phyloP scores from a whole-genome alignment of 1,140 invertebrate species.

The Belonocnema kinseyi region DNA sequence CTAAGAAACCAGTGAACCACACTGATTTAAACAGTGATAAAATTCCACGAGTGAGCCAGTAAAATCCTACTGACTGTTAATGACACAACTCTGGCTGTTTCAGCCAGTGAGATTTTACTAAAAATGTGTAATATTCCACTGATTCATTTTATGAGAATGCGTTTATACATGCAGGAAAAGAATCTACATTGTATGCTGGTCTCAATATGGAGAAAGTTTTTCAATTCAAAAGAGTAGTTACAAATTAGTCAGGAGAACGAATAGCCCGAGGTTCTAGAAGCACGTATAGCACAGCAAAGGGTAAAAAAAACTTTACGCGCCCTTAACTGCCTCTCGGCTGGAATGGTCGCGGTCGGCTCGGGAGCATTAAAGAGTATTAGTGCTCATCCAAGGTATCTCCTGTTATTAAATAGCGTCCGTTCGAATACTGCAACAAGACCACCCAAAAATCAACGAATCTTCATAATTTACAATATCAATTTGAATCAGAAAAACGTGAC shows the following conservation, averaged over 20 bases:
- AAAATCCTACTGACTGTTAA: no score
- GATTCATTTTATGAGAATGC: no score
- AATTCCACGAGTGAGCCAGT: no score
- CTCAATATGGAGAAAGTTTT: not conserved
- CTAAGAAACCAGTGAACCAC: no score
- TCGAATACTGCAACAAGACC: slow-evolving; percentile 37
- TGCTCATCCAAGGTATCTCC: slow-evolving; percentile 43
- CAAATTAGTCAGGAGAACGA: not conserved
- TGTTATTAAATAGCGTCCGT: slow-evolving; percentile 53
- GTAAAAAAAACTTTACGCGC: slow-evolving; percentile 37
- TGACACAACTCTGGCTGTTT: no score
- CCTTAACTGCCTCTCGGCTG: slow-evolving; percentile 36
- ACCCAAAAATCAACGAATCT: slow-evolving; percentile 47
- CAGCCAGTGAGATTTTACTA: no score
- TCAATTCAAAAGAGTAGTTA: slow-evolving; percentile 10
- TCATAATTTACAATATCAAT: not conserved
- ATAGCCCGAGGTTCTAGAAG: slow-evolving; percentile 16
- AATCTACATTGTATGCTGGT: no score
- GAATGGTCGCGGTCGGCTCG: not conserved
- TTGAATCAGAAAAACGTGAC: no score
- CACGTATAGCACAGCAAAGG: slow-evolving; percentile 21
- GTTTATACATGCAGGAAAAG: no score
- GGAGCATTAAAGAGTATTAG: slow-evolving; percentile 40
- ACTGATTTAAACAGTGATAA: no score
- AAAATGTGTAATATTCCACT: no score